Conservation (phyloP, 2,797 vertebrate genomes). For the Anguilla megastoma region DNA sequence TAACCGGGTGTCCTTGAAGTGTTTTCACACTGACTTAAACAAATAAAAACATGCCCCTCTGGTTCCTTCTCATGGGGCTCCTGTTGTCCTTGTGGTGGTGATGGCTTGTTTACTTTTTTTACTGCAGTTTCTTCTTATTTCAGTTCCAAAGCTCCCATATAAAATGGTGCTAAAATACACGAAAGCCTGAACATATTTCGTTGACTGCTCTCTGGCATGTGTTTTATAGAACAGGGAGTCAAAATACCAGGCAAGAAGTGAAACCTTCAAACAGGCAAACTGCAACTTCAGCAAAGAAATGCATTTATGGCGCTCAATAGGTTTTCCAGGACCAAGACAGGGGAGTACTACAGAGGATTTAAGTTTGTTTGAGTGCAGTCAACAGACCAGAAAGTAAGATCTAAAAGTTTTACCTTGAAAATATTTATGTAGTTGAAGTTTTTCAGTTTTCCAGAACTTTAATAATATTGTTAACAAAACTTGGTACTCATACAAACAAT, state of each 20-base stretch:
- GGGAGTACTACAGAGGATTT: not conserved
- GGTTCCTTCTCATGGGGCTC: not conserved
- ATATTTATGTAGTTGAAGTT: not conserved
- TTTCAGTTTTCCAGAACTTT: not conserved
- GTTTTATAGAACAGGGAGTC: slow-evolving; percentile 10
- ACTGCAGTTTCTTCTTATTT: not conserved
- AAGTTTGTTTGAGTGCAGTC: not conserved
- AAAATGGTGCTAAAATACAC: not conserved
- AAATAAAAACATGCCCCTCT: not conserved
- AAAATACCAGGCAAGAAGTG: not conserved
- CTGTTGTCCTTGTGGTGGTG: not conserved
- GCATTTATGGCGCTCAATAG: slow-evolving; percentile 5
- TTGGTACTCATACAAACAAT: not conserved
- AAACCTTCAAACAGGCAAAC: slow-evolving; percentile 6
- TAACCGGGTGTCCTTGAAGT: not conserved
- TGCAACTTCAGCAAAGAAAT: slow-evolving; percentile 13
- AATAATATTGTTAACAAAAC: not conserved
- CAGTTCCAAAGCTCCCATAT: not conserved
- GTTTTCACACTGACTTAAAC: slow-evolving; percentile 14
- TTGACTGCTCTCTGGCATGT: slow-evolving; percentile 10
- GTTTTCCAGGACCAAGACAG: not conserved
- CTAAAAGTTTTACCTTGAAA: slow-evolving; percentile 6
- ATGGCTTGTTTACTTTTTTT: not conserved
- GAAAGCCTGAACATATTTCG: slow-evolving; percentile 21
- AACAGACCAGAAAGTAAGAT: not conserved